Percentiles rank a stretch among this genome's conserved stretches.
These are phyloP conservation scores for Drosophila anceps DNA, from an alignment of 2,888 invertebrate species.

Conservation along the genomic window DNA sequence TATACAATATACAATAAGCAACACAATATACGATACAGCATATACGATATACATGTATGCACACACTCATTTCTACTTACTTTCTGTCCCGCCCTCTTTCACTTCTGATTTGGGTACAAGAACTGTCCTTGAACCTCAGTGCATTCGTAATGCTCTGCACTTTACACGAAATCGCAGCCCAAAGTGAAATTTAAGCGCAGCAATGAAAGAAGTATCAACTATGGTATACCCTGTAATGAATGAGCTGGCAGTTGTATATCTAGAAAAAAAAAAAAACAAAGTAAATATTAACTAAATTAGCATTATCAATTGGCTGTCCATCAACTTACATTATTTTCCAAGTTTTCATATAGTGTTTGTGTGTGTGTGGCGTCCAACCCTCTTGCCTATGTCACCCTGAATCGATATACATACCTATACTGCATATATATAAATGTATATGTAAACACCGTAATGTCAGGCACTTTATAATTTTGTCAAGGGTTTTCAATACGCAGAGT, in stretches of 20 bases:
- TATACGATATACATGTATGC: background rate
- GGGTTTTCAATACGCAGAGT: slow-evolving; percentile 11
- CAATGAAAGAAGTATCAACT: background rate
- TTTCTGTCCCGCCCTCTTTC: background rate
- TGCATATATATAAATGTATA: background rate
- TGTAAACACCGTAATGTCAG: background rate
- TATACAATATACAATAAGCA: background rate
- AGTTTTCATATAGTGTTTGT: background rate
- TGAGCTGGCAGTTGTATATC: background rate
- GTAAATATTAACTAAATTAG: background rate
- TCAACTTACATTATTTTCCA: background rate
- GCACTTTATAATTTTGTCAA: slow-evolving; percentile 16
- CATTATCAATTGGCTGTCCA: too few relatives aligned
- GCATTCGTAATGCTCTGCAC: slow-evolving; percentile 42
- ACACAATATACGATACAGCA: background rate
- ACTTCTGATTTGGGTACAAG: slow-evolving; percentile 1
- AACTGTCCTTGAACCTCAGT: slow-evolving; percentile 63
- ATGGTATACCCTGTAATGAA: slow-evolving; percentile 18
- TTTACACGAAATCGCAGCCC: slow-evolving; percentile 35
- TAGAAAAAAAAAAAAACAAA: too few relatives aligned
- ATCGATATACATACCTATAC: slow-evolving; percentile 7
- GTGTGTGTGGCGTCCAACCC: too few relatives aligned
- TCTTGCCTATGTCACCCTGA: background rate
- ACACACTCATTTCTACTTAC: background rate
- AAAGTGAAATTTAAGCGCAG: slow-evolving; percentile 30